Conservation (phyloP, 2,113 vertebrate species). For the Chloropsis hardwickii region DNA sequence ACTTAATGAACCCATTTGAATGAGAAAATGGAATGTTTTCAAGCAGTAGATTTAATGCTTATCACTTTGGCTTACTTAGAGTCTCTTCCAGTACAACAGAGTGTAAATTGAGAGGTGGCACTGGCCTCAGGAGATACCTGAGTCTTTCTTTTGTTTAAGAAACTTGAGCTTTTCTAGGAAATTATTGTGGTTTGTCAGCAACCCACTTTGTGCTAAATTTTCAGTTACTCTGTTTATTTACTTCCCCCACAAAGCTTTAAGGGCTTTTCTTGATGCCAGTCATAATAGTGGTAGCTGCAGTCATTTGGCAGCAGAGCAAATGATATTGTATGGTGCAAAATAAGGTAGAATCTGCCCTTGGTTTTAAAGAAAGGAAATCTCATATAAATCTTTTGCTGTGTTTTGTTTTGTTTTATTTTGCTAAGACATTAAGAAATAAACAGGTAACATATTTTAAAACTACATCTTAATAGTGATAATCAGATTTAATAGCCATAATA, state of each 20-base stretch:
- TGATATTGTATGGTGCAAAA: neutral
- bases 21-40: neutral
- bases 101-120: neutral
- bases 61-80: neutral
- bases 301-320: neutral
- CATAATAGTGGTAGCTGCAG: neutral
- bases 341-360: neutral
- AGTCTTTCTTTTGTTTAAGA: neutral
- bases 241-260: neutral
- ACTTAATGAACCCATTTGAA: conserved; percentile 4
- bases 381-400: neutral
- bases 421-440: neutral
- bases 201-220: neutral
- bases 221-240: neutral
- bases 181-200: neutral
- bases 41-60: neutral
- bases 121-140: neutral
- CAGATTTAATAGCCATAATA: neutral
- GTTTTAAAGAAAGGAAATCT: neutral
- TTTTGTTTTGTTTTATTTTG: neutral
- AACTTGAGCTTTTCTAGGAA: neutral
- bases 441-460: neutral
- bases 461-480: neutral
- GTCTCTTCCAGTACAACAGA: neutral
- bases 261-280: neutral